Percentiles rank a stretch among this genome's conserved stretches.
These are phyloP conservation scores for Palythoa heliodiscus DNA, from an alignment of 92 coral and sea anemone genomes.

Conservation along the genomic window DNA sequence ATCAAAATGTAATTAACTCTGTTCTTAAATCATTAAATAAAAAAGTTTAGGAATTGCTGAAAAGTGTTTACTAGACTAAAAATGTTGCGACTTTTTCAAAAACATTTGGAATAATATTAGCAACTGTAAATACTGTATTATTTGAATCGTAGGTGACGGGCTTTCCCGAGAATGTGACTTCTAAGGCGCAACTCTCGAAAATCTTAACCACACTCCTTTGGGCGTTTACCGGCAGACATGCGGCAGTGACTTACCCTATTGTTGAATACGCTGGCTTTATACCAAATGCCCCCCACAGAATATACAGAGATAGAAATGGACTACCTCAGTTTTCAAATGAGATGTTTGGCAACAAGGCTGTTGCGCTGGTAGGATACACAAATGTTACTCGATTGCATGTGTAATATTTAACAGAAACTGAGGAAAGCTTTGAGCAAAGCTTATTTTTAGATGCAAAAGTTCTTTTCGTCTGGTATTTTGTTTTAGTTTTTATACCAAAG, in stretches of 20 bases:
- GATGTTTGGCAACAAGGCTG: constrained; percentile 98
- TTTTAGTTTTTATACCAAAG: no score
- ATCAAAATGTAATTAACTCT: no score
- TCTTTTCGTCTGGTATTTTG: no score
- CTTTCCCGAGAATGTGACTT: constrained; percentile 75
- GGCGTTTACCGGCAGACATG: constrained; percentile 91
- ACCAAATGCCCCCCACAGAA: constrained; percentile 94
- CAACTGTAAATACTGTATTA: not conserved
- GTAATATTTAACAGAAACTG: no score
- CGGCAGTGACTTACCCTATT: constrained; percentile 86
- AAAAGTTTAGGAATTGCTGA: not conserved
- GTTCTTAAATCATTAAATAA: no score
- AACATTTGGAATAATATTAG: not conserved
- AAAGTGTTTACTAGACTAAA: not conserved
- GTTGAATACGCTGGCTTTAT: constrained; percentile 95
- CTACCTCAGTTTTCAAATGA: constrained; percentile 68
- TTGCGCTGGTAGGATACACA: constrained; percentile 73
- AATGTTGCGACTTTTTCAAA: not conserved
- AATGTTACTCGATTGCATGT: no score
- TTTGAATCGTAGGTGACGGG: constrained; percentile 64
- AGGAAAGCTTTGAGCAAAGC: no score
- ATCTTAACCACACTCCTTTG: constrained; percentile 79
- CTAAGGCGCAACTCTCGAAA: constrained; percentile 43
- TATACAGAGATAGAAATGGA: constrained; percentile 81
- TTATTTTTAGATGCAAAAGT: no score